Evolutionary conservation across 2,113 vertebrate genomes (phyloP), one percentile per base, ranked within the genome.

Genomic region (Rhabdomys dilectus): DNA sequence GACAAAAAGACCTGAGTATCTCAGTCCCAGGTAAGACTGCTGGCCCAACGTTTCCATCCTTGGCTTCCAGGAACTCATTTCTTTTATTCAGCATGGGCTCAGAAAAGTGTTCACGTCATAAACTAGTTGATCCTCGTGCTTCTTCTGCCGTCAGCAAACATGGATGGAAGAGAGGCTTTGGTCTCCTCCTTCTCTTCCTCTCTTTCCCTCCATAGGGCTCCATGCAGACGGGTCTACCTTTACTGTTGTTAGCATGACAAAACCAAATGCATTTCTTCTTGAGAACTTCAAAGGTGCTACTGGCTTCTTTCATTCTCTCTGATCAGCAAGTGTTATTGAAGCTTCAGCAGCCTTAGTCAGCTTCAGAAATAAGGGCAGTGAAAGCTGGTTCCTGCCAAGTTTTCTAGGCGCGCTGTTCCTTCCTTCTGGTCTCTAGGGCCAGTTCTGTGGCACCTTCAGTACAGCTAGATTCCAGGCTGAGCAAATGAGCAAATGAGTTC

Each of bases 41-140:
- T 31, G 29, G 10, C 58, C 72, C 51, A 76, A 51, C 51, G 78
- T 88, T 82, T 58, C 64, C 29, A 45, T 13, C 48, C 72, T 7
- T 53, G 2, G 42, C 34, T 90, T 94, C 91, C 80, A 26, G 68
- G 93, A 94, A 93, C 34, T 88, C 48, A 36, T 73, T 73, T 29
- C 68, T 64, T 91, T 24, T 76, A 15, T 80, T 84, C 22, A 1
- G 48, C 29, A 17, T 26, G n/a, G 53, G 88, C 91, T 91, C 22
- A 3, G 92, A 93, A 93, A 17, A 53, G n/a, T 39, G 78, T 91
- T 51, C 66, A 26, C 81, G 66, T 77, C 66, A 45, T n/a, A 56
- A 91, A 85, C 66, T 2, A 19, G 10, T 10, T 21, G 16, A 19
- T 42, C 19, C 36, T 62, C 53, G 39, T n/a, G 29, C 73, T 34